A percentile compares a stretch with the other conserved stretches of the same genome.
Evolutionary conservation across 2,113 vertebrate genomes (phyloP).

Genomic region (Salvator merianae): DNA sequence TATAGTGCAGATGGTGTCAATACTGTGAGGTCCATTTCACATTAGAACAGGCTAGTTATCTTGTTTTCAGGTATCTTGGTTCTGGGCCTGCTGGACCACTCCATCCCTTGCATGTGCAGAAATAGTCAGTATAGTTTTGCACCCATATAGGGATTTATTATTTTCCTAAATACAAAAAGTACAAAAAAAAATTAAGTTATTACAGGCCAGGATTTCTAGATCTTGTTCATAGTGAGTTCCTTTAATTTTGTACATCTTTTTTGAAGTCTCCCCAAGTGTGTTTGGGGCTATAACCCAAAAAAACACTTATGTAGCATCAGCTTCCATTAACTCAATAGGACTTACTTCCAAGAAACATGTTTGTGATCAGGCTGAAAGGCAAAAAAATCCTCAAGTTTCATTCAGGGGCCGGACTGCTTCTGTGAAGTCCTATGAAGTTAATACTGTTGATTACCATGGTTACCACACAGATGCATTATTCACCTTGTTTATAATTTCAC

Average conservation of each 20-base stretch:
- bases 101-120: too few relatives aligned
- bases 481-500: conserved; percentile 69
- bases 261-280: background rate
- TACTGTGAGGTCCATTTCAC: too few relatives aligned
- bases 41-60: too few relatives aligned
- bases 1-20: too few relatives aligned
- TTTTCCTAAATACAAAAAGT: too few relatives aligned
- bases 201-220: background rate
- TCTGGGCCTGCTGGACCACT: too few relatives aligned
- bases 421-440: conserved; percentile 48
- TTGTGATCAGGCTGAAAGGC: conserved; percentile 22
- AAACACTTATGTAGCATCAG: conserved; percentile 3
- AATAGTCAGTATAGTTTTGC: too few relatives aligned
- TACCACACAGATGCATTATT: conserved; percentile 63
- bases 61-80: too few relatives aligned
- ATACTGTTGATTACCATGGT: conserved; percentile 72
- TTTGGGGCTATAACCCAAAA: background rate
- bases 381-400: background rate
- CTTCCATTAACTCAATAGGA: conserved; percentile 14
- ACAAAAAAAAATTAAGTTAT: background rate
- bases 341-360: background rate
- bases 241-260: conserved; percentile 6
- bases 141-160: background rate
- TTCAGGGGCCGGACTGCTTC: conserved; percentile 32
- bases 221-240: background rate